Evolutionary conservation across 37 sponge, comb jelly and placozoan species (phyloP).

Genomic region (Petrosia ficiformis): DNA sequence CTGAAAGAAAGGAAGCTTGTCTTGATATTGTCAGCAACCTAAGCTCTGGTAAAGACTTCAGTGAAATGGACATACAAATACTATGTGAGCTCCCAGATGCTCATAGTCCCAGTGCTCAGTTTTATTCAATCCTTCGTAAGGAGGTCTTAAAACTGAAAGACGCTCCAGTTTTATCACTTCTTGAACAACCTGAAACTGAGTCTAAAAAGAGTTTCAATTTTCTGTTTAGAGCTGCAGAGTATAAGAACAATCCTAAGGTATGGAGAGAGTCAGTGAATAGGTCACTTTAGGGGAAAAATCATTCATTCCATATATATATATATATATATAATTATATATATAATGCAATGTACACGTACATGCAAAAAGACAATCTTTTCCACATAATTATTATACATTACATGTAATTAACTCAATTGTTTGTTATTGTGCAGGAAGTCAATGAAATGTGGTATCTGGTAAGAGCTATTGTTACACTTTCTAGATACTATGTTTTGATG

Average conservation of each 20-base stretch:
- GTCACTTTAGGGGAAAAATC: too few species aligned
- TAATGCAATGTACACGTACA: neutral
- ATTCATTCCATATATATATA: too few species aligned
- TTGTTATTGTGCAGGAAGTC: too few species aligned
- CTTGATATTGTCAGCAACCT: neutral
- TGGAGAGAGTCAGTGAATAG: neutral
- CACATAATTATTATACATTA: too few species aligned
- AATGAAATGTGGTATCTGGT: too few species aligned
- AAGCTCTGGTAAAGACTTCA: neutral
- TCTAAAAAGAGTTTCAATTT: constrained; percentile 1
- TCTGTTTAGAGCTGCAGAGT: constrained; percentile 2
- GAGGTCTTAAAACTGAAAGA: neutral
- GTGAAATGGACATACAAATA: neutral
- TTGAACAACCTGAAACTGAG: neutral
- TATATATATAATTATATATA: too few species aligned
- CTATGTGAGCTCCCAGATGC: neutral
- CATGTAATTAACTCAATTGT: too few species aligned
- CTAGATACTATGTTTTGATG: too few species aligned
- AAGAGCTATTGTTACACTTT: too few species aligned
- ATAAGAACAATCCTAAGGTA: constrained; percentile 12
- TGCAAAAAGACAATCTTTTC: too few species aligned
- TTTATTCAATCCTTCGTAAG: neutral
- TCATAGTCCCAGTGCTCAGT: constrained; percentile 1
- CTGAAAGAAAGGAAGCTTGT: neutral
- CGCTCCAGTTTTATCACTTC: neutral